Evolutionary conservation across 1,140 invertebrate genomes (phyloP).

Genomic region (Campoletis sonorensis): DNA sequence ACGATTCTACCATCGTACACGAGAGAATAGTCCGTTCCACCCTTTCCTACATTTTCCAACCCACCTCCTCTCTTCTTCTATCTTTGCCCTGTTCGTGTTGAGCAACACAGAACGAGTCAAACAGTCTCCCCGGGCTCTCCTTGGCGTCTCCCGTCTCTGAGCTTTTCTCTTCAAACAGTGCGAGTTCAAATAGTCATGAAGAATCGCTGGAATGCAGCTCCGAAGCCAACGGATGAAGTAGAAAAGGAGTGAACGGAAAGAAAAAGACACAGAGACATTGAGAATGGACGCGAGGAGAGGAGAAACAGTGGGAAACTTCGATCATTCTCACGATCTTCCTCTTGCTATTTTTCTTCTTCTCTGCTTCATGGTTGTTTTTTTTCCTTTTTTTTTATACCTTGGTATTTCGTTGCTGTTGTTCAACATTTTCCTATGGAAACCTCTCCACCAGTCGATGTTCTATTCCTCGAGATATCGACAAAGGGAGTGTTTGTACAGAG

Average conservation of each 20-base stretch:
- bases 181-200: background rate
- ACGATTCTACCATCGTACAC: constrained; percentile 29
- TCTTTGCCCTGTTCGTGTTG: background rate
- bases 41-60: background rate
- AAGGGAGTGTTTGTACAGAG: constrained; percentile 34
- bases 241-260: background rate
- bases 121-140: background rate
- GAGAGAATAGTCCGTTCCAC: constrained; percentile 21
- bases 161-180: constrained; percentile 16
- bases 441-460: background rate
- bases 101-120: background rate
- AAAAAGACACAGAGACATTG: background rate
- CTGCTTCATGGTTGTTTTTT: background rate
- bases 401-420: background rate
- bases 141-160: background rate
- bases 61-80: background rate
- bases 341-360: background rate
- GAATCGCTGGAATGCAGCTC: constrained; percentile 8
- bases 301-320: background rate
- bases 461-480: background rate
- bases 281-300: background rate
- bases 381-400: constrained; percentile 7
- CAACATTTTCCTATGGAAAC: constrained; percentile 3
- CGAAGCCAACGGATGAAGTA: constrained; percentile 2
- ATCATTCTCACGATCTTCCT: constrained; percentile 8